Evolutionary conservation across 1,140 invertebrate genomes (phyloP).

Genomic region (Bilobella aurantiaca): DNA sequence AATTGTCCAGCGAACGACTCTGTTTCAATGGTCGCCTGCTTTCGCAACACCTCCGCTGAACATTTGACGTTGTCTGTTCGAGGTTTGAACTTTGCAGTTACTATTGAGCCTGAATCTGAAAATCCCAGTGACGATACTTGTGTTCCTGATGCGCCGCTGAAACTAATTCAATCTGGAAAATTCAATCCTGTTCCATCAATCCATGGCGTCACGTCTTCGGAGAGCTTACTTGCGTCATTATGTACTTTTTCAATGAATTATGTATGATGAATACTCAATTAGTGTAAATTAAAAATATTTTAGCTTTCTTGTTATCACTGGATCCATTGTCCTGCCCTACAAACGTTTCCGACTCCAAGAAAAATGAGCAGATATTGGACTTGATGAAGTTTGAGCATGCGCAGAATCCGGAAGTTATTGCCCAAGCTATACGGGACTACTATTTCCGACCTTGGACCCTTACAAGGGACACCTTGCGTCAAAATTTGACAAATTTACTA

Average conservation of each 20-base stretch:
- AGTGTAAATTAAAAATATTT: too few species aligned
- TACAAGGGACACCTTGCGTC: neutral
- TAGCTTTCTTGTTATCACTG: too few species aligned
- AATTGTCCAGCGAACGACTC: slow-evolving; percentile 7
- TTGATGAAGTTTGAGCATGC: too few species aligned
- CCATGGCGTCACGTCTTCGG: slow-evolving; percentile 15
- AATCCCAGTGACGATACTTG: neutral
- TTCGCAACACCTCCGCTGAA: slow-evolving; percentile 7
- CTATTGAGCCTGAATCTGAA: slow-evolving; percentile 7
- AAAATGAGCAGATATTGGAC: too few species aligned
- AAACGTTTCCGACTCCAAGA: too few species aligned
- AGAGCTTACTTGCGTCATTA: neutral
- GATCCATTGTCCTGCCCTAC: too few species aligned
- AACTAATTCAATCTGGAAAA: slow-evolving; percentile 10
- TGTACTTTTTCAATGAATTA: neutral
- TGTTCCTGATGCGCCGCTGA: slow-evolving; percentile 19
- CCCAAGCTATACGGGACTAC: neutral
- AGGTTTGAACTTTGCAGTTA: slow-evolving; percentile 9
- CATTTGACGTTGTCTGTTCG: slow-evolving; percentile 6
- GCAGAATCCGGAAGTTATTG: neutral
- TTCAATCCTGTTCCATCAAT: slow-evolving; percentile 14
- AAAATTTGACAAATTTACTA: neutral
- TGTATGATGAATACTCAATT: neutral
- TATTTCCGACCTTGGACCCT: neutral
- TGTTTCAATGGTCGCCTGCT: slow-evolving; percentile 3